These are phyloP conservation scores for Contarinia nasturtii DNA, from an alignment of 1,140 invertebrate species.

Conservation along the genomic window DNA sequence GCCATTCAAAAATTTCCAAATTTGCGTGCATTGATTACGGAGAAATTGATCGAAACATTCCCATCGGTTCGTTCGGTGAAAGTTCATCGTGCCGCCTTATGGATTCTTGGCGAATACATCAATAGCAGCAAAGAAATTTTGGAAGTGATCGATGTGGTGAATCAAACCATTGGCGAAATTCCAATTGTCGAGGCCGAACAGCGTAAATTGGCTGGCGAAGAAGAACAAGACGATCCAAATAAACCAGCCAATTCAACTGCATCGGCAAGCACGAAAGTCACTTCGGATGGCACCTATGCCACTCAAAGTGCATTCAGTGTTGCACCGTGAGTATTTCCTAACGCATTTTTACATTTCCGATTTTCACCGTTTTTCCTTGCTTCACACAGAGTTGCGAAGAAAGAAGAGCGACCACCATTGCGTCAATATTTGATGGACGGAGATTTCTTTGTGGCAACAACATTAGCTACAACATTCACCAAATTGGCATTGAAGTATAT, in stretches of 20 bases:
- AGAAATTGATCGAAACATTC: constrained; percentile 65
- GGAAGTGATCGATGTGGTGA: constrained; percentile 56
- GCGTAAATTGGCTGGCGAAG: constrained; percentile 44
- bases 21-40: constrained; percentile 59
- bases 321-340: constrained; percentile 33
- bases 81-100: constrained; percentile 87
- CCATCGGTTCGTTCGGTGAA: constrained; percentile 63
- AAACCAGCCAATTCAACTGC: constrained; percentile 12
- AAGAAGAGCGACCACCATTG: constrained; percentile 57
- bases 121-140: constrained; percentile 57
- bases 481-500: constrained; percentile 63
- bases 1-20: constrained; percentile 83
- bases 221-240: constrained; percentile 27
- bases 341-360: neutral
- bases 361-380: constrained; percentile 1
- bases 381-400: constrained; percentile 32
- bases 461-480: constrained; percentile 73
- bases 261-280: constrained; percentile 36
- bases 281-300: constrained; percentile 96
- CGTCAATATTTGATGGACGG: constrained; percentile 81
- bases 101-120: constrained; percentile 95
- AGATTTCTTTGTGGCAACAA: constrained; percentile 90
- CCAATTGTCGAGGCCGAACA: constrained; percentile 83
- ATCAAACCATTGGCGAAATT: constrained; percentile 63
- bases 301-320: constrained; percentile 92